A percentile compares a stretch with the other conserved stretches of the same genome.
These are phyloP conservation scores for Hippocampus abdominalis DNA, from an alignment of 2,113 vertebrate species.

Conservation along the genomic window DNA sequence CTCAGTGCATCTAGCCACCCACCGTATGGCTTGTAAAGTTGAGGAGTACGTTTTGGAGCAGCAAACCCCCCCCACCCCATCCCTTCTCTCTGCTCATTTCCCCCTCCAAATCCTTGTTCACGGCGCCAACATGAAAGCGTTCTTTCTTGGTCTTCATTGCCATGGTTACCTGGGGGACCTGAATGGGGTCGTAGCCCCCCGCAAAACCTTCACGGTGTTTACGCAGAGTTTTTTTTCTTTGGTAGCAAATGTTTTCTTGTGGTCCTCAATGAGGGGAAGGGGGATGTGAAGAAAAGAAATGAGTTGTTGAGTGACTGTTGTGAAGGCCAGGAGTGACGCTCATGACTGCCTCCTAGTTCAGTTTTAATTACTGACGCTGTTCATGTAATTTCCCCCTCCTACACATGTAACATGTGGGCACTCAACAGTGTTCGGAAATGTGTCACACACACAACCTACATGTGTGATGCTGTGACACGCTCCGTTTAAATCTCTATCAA, in stretches of 20 bases:
- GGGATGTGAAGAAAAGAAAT: neutral
- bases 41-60: slow-evolving; percentile 49
- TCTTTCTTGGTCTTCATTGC: slow-evolving; percentile 75
- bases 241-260: slow-evolving; percentile 25
- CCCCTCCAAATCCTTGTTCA: slow-evolving; percentile 69
- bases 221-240: slow-evolving; percentile 35
- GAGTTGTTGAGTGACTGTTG: slow-evolving; percentile 30
- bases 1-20: slow-evolving; percentile 39
- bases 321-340: slow-evolving; percentile 16
- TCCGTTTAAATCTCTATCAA: slow-evolving; percentile 45
- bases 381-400: slow-evolving; percentile 28
- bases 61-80: slow-evolving; percentile 13
- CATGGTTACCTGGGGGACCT: slow-evolving; percentile 75
- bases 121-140: slow-evolving; percentile 75
- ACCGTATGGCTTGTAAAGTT: slow-evolving; percentile 64
- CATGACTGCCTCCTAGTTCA: slow-evolving; percentile 3
- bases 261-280: neutral
- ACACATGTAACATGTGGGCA: slow-evolving; percentile 27
- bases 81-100: slow-evolving; percentile 58
- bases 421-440: slow-evolving; percentile 3
- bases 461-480: slow-evolving; percentile 19
- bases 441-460: neutral
- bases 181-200: slow-evolving; percentile 62
- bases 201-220: slow-evolving; percentile 55
- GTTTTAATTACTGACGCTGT: slow-evolving; percentile 11